These are phyloP conservation scores for Dicyrtoma fusca DNA, from an alignment of 2,888 invertebrate genomes.

Conservation along the genomic window DNA sequence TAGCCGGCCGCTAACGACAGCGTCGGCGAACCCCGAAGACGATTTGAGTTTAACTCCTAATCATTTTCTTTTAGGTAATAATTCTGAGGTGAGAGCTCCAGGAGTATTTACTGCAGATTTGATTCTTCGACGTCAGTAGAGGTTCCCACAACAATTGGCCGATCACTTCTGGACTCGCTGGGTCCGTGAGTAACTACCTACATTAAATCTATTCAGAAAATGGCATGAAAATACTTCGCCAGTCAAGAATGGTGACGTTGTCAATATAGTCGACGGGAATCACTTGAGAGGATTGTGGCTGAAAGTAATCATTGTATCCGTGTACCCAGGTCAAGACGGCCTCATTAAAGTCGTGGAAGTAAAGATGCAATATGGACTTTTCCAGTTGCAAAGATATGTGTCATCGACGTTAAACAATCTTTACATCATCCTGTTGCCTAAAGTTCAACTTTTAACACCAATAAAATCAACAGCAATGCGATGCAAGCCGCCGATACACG, in stretches of 20 bases:
- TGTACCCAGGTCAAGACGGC: constrained; percentile 30
- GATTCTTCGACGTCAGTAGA: constrained; percentile 32
- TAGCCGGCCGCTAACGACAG: constrained; percentile 54
- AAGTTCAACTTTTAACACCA: too few species aligned
- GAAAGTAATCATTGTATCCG: constrained; percentile 7
- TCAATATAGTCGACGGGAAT: constrained; percentile 22
- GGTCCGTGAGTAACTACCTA: constrained; percentile 48
- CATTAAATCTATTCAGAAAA: constrained; percentile 40
- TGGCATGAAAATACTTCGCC: constrained; percentile 31
- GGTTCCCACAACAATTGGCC: constrained; percentile 39
- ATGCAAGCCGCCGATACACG: too few species aligned
- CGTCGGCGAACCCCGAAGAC: constrained; percentile 54
- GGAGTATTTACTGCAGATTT: constrained; percentile 25
- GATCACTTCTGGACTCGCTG: constrained; percentile 50
- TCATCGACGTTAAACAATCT: too few species aligned
- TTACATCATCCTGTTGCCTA: too few species aligned
- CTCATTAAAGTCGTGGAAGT: constrained; percentile 29
- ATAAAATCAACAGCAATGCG: too few species aligned
- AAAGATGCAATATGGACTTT: not conserved
- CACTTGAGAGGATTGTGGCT: constrained; percentile 33
- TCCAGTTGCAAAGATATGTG: too few species aligned
- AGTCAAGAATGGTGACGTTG: constrained; percentile 32
- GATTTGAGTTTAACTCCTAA: constrained; percentile 33
- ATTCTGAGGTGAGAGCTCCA: constrained; percentile 42
- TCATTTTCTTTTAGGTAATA: constrained; percentile 43